Percentiles rank a stretch among this genome's conserved stretches.
Evolutionary conservation across 2,888 invertebrate species (phyloP).

Genomic region (Dusona sp.): DNA sequence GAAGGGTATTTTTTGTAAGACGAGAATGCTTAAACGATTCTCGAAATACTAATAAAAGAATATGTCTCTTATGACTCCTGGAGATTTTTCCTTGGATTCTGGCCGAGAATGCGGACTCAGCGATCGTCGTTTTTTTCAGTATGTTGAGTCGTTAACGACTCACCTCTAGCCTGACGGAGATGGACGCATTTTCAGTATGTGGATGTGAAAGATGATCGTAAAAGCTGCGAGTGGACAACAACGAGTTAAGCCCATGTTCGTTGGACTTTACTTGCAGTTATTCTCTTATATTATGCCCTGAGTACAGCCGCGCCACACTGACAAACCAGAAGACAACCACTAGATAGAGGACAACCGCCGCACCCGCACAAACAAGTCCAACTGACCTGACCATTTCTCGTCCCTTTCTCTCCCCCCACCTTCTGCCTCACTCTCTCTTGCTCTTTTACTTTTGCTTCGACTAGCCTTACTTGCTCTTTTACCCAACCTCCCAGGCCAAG

Average conservation of each 20-base stretch:
- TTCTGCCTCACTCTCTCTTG: conserved; percentile 17
- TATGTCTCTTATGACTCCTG: conserved; percentile 32
- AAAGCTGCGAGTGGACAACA: conserved; percentile 30
- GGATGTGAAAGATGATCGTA: conserved; percentile 28
- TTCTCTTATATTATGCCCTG: conserved; percentile 38
- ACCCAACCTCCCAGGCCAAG: conserved; percentile 68
- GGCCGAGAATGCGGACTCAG: conserved; percentile 12
- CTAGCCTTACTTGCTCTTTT: conserved; percentile 1
- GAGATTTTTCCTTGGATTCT: conserved; percentile 40
- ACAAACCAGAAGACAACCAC: conserved; percentile 64
- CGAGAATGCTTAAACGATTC: conserved; percentile 27
- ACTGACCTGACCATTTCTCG: conserved; percentile 79
- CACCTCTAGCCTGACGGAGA: conserved; percentile 25
- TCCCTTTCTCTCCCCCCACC: conserved; percentile 33
- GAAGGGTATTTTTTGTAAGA: conserved; percentile 5
- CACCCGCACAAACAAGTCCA: conserved; percentile 79
- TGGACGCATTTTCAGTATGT: conserved; percentile 27
- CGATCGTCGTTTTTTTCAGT: conserved; percentile 10
- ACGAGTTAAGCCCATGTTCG: conserved; percentile 32
- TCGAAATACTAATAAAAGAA: conserved; percentile 28
- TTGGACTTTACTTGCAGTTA: conserved; percentile 17
- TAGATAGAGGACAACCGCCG: conserved; percentile 60
- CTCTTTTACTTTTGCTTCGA: conserved; percentile 5
- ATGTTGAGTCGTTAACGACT: conserved; percentile 51
- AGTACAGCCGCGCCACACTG: conserved; percentile 29